Evolutionary conservation across 2,797 vertebrate species (phyloP).

Genomic region (Poeciliopsis gracilis): DNA sequence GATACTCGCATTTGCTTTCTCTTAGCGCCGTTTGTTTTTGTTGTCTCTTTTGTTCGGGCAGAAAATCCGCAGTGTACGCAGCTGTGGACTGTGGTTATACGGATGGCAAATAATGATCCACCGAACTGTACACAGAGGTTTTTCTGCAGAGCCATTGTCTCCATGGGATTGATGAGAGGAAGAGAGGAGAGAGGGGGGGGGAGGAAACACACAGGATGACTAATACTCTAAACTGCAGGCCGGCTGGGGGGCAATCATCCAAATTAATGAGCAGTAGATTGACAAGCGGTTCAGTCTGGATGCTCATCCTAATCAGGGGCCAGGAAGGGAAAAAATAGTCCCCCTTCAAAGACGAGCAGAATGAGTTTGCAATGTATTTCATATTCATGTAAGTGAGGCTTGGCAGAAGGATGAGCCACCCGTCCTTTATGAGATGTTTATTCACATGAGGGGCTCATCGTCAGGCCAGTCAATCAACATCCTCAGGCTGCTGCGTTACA

Average conservation of each 20-base stretch:
- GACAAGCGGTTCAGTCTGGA: constrained; percentile 51
- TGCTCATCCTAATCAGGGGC: constrained; percentile 42
- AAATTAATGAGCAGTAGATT: constrained; percentile 67
- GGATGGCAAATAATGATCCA: constrained; percentile 66
- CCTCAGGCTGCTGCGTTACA: constrained; percentile 7
- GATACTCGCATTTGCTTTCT: constrained; percentile 67
- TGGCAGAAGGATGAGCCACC: constrained; percentile 16
- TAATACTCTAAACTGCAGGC: constrained; percentile 55
- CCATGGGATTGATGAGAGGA: constrained; percentile 32
- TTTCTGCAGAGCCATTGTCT: constrained; percentile 28
- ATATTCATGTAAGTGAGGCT: constrained; percentile 18
- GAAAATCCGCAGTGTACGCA: constrained; percentile 68
- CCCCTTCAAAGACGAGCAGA: constrained; percentile 32
- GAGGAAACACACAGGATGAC: constrained; percentile 48
- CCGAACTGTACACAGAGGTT: constrained; percentile 51
- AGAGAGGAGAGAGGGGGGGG: constrained; percentile 8
- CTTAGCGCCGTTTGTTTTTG: constrained; percentile 65
- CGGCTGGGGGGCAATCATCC: constrained; percentile 66
- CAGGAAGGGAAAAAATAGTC: constrained; percentile 32
- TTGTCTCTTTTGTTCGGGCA: constrained; percentile 61
- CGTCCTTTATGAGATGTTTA: constrained; percentile 34
- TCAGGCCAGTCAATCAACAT: constrained; percentile 29
- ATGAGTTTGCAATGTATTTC: constrained; percentile 17
- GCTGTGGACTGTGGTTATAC: constrained; percentile 68
- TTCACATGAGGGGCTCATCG: constrained; percentile 40